Base-by-base conservation (phyloP, 2,113 vertebrate genomes). In the Leuciscus idus region DNA sequence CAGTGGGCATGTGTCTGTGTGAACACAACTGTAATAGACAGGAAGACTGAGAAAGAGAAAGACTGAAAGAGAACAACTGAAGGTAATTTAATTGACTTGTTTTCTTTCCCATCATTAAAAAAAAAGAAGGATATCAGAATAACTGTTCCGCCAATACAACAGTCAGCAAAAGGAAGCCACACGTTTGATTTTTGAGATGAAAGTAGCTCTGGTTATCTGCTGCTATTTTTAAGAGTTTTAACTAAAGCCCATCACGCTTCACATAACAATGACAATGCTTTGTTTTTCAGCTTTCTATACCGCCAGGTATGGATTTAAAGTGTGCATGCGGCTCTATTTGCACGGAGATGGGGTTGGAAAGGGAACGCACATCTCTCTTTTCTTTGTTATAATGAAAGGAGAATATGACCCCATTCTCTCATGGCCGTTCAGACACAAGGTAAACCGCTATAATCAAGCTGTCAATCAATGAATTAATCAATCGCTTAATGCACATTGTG, bases 391-490 rank as follows among this genome's bases (percentile, higher is more conserved):
- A 72, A 97, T 97, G 95, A 96, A 89, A 80, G 96, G 96, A 33
- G 96, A 96, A 10, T 96, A 97, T 0, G 96, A 97, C 0, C 93
- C 95, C 2, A 82, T 97, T 86, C 94, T 97, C 6, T 91, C 92
- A 0, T 97, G 96, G 96, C 96, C 96, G 0, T 97, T 97, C 89
- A 92, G 92, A 55, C 95, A 97, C 89, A 97, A 97, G 96, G 96
- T 97, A 89, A 88, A 90, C 19, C 55, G 12, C 23, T 62, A 13
- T 61, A 72, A 48, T 82, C 61, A 82, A 46, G n/a, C 62, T 39
- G 48, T 83, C 81, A 17, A 55, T 43, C 46, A 66, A 59, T 85
- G 50, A 87, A 30, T 28, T 2, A 62, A 9, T 77, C 33, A 52
- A 17, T 52, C 64, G 28, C 33, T 70, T 48, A 19, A 17, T 62